Base-by-base conservation (phyloP, 2,888 invertebrate genomes). In the Acrocyrtus sp. region DNA sequence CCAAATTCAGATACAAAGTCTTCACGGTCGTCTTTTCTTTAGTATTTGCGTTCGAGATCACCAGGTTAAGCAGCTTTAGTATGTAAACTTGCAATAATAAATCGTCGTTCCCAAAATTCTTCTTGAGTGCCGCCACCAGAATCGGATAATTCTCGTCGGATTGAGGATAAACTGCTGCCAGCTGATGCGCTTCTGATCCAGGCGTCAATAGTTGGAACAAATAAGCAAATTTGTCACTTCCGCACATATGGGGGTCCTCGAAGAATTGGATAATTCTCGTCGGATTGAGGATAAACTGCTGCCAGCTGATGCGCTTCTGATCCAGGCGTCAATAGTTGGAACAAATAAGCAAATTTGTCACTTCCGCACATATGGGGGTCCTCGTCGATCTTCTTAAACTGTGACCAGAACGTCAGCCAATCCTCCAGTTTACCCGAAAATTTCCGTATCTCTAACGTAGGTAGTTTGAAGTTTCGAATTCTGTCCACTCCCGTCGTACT, bases 341-440 rank as follows among this genome's bases (percentile, higher is more conserved):
- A 24, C 2, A 62, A 19, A 24, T 41, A 41, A 1, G 12, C 50
- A 2, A 51, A 19, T 26, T 62, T 62, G n/a, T 51, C 50, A 17
- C 51, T 41, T 17, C n/a, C 26, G 12, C 39, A 45, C 12, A 81
- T 56, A 3, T 57, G 50, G 15, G 47, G 29, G 48, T 78, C 79
- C 24, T 80, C 76, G 48, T 82, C 65, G 22, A 82, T 81, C 56
- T 78, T 79, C 41, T 65, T 34, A 65, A 82, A 82, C 47, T 81
- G 80, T 3, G 77, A 75, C 81, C 81, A 83, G 66, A 82, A 82
- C 0, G 51, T 50, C 17, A 82, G 62, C 82, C 82, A 82, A 15
- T 80, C 74, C 34, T 62, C 70, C 6, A 80, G 17, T 29, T 78
- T 68, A 8, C 81, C 81, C 51, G 51, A 69, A 75, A 78, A 82